Evolutionary conservation across 2,113 vertebrate species (phyloP).

Genomic region (Phaethon lepturus): DNA sequence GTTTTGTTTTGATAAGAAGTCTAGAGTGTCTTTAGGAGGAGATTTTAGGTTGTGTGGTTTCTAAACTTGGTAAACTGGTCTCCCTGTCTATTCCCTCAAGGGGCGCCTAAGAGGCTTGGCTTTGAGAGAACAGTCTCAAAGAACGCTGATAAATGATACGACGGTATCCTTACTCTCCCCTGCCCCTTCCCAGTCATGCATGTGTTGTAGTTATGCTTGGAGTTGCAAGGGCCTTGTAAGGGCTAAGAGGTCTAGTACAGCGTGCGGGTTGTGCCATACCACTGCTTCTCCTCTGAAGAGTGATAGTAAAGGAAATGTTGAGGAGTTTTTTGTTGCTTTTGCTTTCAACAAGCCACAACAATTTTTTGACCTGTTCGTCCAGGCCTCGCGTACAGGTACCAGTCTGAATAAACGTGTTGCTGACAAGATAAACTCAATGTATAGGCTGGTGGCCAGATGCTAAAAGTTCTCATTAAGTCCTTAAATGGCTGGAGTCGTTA

Average conservation of each 20-base stretch:
- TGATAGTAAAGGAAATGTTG: neutral
- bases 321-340: neutral
- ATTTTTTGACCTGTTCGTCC: neutral
- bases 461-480: neutral
- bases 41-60: neutral
- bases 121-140: neutral
- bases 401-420: neutral
- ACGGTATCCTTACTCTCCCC: neutral
- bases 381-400: neutral
- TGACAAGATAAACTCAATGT: neutral
- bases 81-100: neutral
- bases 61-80: neutral
- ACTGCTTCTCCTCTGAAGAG: neutral
- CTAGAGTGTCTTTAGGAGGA: neutral
- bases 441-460: neutral
- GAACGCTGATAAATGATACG: fast-evolving
- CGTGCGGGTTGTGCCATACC: fast-evolving
- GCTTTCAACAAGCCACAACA: neutral
- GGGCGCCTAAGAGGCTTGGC: neutral
- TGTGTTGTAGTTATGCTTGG: neutral
- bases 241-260: neutral
- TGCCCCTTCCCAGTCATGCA: neutral
- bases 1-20: neutral
- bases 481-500: neutral
- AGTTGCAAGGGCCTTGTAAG: neutral